phyloP scores from a whole-genome alignment of 1,140 invertebrate species.

The Drosophila guanche region DNA sequence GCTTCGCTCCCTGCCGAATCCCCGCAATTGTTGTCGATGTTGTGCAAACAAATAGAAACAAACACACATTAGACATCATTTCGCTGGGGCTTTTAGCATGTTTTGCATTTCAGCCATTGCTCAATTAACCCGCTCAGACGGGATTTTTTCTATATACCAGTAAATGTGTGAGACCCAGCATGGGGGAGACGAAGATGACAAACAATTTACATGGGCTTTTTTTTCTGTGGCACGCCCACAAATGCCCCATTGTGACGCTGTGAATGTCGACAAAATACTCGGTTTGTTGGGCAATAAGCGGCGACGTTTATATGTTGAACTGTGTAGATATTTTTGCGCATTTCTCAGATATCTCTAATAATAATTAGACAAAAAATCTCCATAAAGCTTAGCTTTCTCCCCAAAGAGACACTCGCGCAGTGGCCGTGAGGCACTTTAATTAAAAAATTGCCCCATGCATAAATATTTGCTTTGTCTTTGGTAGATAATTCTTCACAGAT shows the following conservation, averaged over 20 bases:
- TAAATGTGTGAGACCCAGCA: conserved; percentile 50
- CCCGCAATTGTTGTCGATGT: conserved; percentile 21
- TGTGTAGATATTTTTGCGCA: conserved; percentile 6
- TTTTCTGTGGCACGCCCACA: conserved; percentile 43
- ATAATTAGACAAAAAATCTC: conserved; percentile 57
- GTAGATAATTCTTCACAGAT: conserved; percentile 34
- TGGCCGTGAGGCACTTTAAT: conserved; percentile 45
- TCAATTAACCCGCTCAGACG: conserved; percentile 70
- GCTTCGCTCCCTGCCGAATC: conserved; percentile 4
- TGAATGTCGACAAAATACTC: conserved; percentile 49
- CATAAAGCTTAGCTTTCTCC: conserved; percentile 55
- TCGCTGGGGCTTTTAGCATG: conserved; percentile 38
- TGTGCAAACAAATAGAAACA: conserved; percentile 56
- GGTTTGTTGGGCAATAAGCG: conserved; percentile 43
- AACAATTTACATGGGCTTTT: conserved; percentile 26
- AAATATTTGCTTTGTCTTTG: conserved; percentile 62
- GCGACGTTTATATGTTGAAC: conserved; percentile 62
- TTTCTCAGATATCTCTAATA: conserved; percentile 36
- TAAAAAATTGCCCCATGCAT: conserved; percentile 57
- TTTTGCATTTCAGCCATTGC: conserved; percentile 73
- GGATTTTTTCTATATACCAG: conserved; percentile 54
- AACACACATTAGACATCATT: conserved; percentile 53
- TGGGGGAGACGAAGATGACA: conserved; percentile 37
- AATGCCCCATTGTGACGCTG: conserved; percentile 54
- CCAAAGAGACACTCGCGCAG: conserved; percentile 12